A percentile compares a stretch with the other conserved stretches of the same genome.
Conservation (phyloP, 2,113 vertebrate genomes). For the Phocoena phocoena region DNA sequence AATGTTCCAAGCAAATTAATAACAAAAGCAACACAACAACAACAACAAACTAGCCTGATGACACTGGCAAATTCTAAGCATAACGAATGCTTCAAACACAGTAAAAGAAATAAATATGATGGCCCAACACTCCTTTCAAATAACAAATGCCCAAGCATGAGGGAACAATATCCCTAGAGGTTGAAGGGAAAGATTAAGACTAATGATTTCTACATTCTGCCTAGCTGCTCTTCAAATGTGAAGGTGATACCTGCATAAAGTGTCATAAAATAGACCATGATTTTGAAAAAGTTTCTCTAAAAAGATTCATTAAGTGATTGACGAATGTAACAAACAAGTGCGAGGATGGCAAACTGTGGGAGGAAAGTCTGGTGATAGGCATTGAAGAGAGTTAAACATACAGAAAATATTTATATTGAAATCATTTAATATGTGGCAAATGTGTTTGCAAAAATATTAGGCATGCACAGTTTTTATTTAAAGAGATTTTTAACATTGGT, state of each 20-base stretch:
- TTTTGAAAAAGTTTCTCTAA: neutral
- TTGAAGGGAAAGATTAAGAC: neutral
- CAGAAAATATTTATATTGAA: neutral
- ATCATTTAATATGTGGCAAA: neutral
- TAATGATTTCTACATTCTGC: neutral
- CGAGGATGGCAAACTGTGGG: neutral
- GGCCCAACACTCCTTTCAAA: neutral
- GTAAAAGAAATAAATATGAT: neutral
- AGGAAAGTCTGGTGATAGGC: neutral
- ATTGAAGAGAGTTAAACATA: neutral
- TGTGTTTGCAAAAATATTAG: neutral
- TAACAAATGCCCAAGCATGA: neutral
- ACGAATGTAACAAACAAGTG: neutral
- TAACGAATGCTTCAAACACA: neutral
- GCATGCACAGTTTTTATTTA: neutral
- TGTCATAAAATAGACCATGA: neutral
- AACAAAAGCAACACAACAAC: neutral
- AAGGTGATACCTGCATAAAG: neutral
- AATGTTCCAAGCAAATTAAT: neutral
- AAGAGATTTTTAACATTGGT: neutral
- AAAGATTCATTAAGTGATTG: neutral
- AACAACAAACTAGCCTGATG: neutral
- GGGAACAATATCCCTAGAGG: neutral
- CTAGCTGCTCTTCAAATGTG: neutral
- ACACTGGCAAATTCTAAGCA: neutral